Base-by-base conservation (phyloP, 2,797 vertebrate species). In the Phataginus tricuspis region DNA sequence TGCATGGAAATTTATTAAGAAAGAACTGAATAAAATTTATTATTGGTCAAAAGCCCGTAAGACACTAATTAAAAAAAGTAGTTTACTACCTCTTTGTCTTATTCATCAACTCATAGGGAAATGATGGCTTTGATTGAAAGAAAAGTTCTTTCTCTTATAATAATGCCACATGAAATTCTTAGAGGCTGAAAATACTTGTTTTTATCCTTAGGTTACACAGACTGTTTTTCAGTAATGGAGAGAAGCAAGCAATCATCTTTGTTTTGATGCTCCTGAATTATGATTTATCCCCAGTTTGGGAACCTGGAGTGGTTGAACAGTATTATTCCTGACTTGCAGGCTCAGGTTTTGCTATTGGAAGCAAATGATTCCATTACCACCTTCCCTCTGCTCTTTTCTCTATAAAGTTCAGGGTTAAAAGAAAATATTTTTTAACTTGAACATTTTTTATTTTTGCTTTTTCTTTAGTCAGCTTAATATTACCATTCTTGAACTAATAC, bases 1-100 rank as follows among this genome's bases (percentile, higher is more conserved):
- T 63, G 37, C 15, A 37, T 92, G 39, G 79, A 71, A 72, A 61
- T 84, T 86, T 87, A 95, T 68, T 68, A 49, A 80, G 83, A 75
- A 57, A 93, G 59, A 95, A 77, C 25, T 2, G 19, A 92, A 21
- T 59, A 74, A 37, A 2, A n/a, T 37, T 75, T 68, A 83, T 61
- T 92, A 84, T 45, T 78, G 16, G 21, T 64, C 49, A 51, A 64
- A 94, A 42, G 42, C 7, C 29, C 21, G 55, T 77, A 79, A 37
- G 51, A 69, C 13, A 74, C n/a, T 14, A 27, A 86, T 82, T 94
- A 68, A 79, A 75, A 82, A 85, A 75, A 45, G 64, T 57, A 66
- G 23, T 57, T 90, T 29, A n/a, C 2, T 49, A 31, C 16, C 21
- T 79, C 42, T 83, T 79, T 51, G 66, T 31, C 49, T 25, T 61